Base-by-base conservation (phyloP, 1,140 invertebrate species). In the Episyrphus balteatus region DNA sequence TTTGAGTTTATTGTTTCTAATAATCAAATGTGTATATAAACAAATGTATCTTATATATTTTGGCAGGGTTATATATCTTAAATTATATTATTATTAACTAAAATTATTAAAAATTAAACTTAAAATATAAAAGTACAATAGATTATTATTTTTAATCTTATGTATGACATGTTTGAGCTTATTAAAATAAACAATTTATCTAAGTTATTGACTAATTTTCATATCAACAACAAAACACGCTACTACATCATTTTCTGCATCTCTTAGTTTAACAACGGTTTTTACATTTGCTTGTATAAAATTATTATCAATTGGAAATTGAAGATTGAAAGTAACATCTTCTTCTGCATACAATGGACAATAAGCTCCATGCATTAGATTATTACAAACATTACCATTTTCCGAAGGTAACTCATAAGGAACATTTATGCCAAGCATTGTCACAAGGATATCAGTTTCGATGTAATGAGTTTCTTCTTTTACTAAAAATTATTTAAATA, bases 201-300 rank as follows among this genome's bases (percentile, higher is more conserved):
- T n/a, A 26, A 26, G 8, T 26, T 26, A 26, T 26, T 26, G 3
- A 26, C 41, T 30, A 26, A 9, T 5, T 21, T 36, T 45, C 37
- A 45, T 26, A 21, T 50, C 49, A 5, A 33, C 26, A 1, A 38
- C 30, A 44, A 46, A 50, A 47, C 51, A 51, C n/a, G 45, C 26
- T 8, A 51, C 11, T 18, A 59, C 49, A 0, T 32, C 46, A 6
- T 53, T 18, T 1, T 48, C 48, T 0, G 40, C 38, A 51, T 64
- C 61, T 5, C 52, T 37, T 0, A 65, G 47, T 2, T 51, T 52
- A 17, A 65, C 55, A 30, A 60, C 55, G 6, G 64, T 38, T 10
- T 55, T 55, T 1, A 53, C 59, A 32, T 58, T 61, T 17, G 63
- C 57, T 42, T 64, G 58, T 0, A 52, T 57, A 31, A 59, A 57